Conservation (phyloP, 2,888 invertebrate species). For the Trachelus tabidus region DNA sequence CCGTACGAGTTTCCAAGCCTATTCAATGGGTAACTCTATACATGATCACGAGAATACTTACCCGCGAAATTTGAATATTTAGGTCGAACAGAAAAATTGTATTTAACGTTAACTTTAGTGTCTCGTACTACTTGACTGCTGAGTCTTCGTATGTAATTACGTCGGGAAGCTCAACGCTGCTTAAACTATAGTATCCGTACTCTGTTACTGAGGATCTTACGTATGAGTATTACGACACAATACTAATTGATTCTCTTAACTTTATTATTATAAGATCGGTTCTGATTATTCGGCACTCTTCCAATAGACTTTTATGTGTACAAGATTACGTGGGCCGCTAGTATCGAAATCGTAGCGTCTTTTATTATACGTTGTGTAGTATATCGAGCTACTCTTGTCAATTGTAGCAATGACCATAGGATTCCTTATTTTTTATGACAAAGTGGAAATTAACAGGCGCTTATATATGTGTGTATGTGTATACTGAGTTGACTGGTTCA, state of each 20-base stretch:
- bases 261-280: not conserved
- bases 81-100: constrained; percentile 25
- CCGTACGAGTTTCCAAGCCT: not conserved
- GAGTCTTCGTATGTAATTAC: not conserved
- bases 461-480: not conserved
- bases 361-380: not conserved
- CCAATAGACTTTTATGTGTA: not conserved
- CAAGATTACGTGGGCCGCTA: not conserved
- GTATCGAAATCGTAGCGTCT: not conserved
- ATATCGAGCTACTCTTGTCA: not conserved
- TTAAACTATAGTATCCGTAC: not conserved
- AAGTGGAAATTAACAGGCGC: not conserved
- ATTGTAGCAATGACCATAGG: not conserved
- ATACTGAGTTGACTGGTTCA: constrained; percentile 14
- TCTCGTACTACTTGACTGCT: not conserved
- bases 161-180: not conserved
- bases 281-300: not conserved
- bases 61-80: not conserved
- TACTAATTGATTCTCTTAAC: not conserved
- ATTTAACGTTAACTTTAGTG: constrained; percentile 23
- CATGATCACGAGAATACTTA: not conserved
- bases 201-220: not conserved
- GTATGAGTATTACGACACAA: not conserved
- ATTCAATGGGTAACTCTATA: not conserved
- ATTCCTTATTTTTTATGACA: not conserved